These are phyloP conservation scores for Bergia sp. DNA, from an alignment of 92 coral and sea anemone species.

Conservation along the genomic window DNA sequence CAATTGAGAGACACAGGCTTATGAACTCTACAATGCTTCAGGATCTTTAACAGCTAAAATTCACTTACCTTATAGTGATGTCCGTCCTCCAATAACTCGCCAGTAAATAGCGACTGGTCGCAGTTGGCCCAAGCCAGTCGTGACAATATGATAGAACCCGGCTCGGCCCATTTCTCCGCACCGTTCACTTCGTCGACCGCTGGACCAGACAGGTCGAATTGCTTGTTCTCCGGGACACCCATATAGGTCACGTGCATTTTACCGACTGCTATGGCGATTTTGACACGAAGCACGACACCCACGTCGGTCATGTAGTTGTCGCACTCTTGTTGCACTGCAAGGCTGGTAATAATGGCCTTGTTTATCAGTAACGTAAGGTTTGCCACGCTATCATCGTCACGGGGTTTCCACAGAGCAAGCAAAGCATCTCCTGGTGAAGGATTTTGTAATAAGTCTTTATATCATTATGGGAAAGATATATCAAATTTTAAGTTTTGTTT, in stretches of 20 bases:
- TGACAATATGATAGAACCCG: constrained; percentile 93
- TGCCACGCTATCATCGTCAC: constrained; percentile 55
- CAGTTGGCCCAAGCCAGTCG: constrained; percentile 85
- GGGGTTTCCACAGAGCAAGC: constrained; percentile 84
- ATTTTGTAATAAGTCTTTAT: background rate
- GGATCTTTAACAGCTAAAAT: background rate
- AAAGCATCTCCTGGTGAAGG: constrained; percentile 83
- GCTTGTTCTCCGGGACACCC: constrained; percentile 91
- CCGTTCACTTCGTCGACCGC: constrained; percentile 96
- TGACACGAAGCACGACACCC: constrained; percentile 91
- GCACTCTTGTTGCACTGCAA: constrained; percentile 94
- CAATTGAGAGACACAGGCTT: no score
- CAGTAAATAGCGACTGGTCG: constrained; percentile 85
- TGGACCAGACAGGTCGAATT: constrained; percentile 94
- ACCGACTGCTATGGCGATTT: constrained; percentile 93
- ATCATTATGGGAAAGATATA: background rate
- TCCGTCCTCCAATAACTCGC: constrained; percentile 87
- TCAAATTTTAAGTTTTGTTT: background rate
- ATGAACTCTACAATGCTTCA: no score
- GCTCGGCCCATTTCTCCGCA: constrained; percentile 99
- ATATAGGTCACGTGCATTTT: constrained; percentile 90
- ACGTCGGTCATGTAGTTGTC: constrained; percentile 98
- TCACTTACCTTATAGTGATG: constrained; percentile 78
- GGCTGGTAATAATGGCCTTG: constrained; percentile 95
- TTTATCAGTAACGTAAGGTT: constrained; percentile 78